These are phyloP conservation scores for Acanthochromis polyacanthus DNA, from an alignment of 2,113 vertebrate species.

Conservation along the genomic window DNA sequence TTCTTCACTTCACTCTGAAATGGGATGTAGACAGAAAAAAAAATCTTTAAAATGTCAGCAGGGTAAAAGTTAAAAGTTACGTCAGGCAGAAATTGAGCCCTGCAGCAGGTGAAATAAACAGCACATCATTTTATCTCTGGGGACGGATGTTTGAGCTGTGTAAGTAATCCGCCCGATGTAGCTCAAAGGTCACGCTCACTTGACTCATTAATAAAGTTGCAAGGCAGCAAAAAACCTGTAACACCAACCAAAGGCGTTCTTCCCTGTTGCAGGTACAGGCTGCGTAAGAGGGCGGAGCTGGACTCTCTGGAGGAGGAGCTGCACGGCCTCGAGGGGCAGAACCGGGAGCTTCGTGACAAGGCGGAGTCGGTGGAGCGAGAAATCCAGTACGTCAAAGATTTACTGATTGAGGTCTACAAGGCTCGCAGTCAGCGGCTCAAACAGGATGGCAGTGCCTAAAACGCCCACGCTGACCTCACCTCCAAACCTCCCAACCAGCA, in stretches of 20 bases:
- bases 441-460: slow-evolving; percentile 86
- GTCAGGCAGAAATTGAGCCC: not conserved
- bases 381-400: slow-evolving; percentile 94
- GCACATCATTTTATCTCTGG: not conserved
- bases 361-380: slow-evolving; percentile 94
- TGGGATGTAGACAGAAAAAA: not conserved
- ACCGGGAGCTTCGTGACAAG: slow-evolving; percentile 92
- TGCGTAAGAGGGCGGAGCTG: slow-evolving; percentile 93
- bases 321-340: slow-evolving; percentile 90
- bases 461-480: slow-evolving; percentile 50
- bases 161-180: not conserved
- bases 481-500: slow-evolving; percentile 57
- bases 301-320: slow-evolving; percentile 93
- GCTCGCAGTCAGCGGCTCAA: slow-evolving; percentile 92
- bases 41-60: not conserved
- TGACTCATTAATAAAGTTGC: slow-evolving; percentile 41
- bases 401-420: slow-evolving; percentile 95
- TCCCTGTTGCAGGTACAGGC: slow-evolving; percentile 86
- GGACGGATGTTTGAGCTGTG: slow-evolving; percentile 14
- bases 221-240: slow-evolving; percentile 45
- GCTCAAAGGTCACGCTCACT: slow-evolving; percentile 32
- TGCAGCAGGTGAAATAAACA: slow-evolving; percentile 16
- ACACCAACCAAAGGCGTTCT: not conserved
- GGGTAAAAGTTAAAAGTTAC: not conserved
- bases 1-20: slow-evolving; percentile 15